Evolutionary conservation across 2,888 invertebrate genomes (phyloP), one percentile per base, ranked within the genome.

Genomic region (Pseudococcus viburni): DNA sequence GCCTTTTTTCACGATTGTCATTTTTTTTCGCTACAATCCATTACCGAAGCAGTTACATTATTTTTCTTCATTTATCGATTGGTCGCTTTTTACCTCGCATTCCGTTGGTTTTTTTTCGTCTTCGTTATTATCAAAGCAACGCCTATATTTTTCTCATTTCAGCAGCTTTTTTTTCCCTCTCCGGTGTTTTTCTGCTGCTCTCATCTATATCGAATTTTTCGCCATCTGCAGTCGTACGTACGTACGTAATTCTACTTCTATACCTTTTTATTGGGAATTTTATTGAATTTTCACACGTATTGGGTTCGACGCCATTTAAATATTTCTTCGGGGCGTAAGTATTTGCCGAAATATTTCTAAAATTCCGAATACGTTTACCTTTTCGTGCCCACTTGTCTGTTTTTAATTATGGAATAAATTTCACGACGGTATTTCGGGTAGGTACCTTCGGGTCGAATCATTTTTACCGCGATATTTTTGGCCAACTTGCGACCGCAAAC

Each of bases 21-120:
- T 42, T 42, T 83, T 83, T 33, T 46, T 46, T 22, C 46, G 11
- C 33, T 83, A 83, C 42, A 42, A 46, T 83, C 42, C 33, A 83
- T 46, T 83, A 83, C 80, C 42, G 46, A 83, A 46, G 46, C 46
- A 83, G 73, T 39, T 42, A 83, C 80, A 46, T 83, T 83, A 83
- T 83, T 83, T 83, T 83, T 46, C 80, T 83, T 83, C 46, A 83
- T 83, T 46, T 46, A 83, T 83, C 80, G 80, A 83, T 83, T 83
- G 19, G 15, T 46, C 80, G 19, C 26, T 83, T 83, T 83, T 46
- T n/a, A 46, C 80, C 80, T 83, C 80, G 22, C 46, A 83, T 46
- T 22, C 33, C 46, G n/a, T 8, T 19, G 46, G 42, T 80, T 42
- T 42, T 46, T 46, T 46, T 46, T 22, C 80, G 22, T 46, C 33